These are phyloP conservation scores for Leptinotarsa peninsularis DNA, from an alignment of 2,888 invertebrate species.

Conservation along the genomic window DNA sequence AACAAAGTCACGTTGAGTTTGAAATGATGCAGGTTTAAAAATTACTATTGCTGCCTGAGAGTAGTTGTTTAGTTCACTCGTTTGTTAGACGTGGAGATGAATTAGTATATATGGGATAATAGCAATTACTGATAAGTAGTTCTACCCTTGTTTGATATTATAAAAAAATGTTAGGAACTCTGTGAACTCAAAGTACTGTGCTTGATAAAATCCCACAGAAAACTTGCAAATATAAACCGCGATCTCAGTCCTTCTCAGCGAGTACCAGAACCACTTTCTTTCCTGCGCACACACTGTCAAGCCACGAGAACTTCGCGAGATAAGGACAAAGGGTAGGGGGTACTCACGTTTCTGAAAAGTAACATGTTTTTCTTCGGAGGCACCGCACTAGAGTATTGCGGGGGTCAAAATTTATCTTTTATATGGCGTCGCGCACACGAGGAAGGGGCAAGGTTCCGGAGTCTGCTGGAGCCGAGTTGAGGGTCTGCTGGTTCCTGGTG, in stretches of 20 bases:
- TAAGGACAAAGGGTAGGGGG: constrained; percentile 32
- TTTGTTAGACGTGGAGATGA: too few relatives aligned
- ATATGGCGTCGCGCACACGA: constrained; percentile 59
- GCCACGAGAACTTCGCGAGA: constrained; percentile 23
- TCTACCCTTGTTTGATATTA: too few relatives aligned
- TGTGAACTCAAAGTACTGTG: neutral
- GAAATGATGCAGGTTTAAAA: too few relatives aligned
- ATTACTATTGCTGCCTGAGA: too few relatives aligned
- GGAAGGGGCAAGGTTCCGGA: constrained; percentile 66
- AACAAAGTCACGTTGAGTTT: too few relatives aligned
- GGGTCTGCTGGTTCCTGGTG: constrained; percentile 56
- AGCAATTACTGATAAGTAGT: too few relatives aligned
- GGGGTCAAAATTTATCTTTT: constrained; percentile 63
- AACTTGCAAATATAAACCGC: neutral
- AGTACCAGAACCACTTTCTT: constrained; percentile 2
- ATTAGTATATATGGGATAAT: too few relatives aligned
- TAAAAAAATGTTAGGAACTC: too few relatives aligned
- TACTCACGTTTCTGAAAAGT: constrained; percentile 64
- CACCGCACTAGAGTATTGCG: constrained; percentile 65
- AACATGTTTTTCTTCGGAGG: constrained; percentile 61
- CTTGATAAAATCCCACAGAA: neutral
- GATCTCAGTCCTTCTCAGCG: constrained; percentile 2
- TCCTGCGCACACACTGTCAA: constrained; percentile 16
- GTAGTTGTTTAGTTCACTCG: too few relatives aligned
- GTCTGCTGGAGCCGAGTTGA: constrained; percentile 58